Percentiles rank a stretch among this genome's conserved stretches.
Conservation (phyloP, 2,888 invertebrate species). For the Chloroclystis v-ata region DNA sequence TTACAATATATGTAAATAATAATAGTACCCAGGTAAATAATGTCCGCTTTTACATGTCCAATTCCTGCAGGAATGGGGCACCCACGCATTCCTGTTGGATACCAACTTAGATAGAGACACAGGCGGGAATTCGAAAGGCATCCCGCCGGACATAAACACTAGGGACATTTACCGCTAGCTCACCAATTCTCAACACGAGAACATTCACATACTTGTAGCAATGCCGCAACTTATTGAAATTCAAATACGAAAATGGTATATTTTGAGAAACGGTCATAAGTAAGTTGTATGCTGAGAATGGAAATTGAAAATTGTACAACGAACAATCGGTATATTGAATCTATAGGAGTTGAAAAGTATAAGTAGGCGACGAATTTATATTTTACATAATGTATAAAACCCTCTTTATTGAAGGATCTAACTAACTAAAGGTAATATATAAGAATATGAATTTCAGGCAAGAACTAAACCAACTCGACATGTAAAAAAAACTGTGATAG, state of each 20-base stretch:
- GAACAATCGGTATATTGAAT: too few species aligned
- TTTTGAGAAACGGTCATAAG: not conserved
- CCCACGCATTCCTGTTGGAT: slow-evolving; percentile 38
- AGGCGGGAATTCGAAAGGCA: slow-evolving; percentile 37
- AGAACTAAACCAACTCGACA: too few species aligned
- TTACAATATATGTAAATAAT: slow-evolving; percentile 17
- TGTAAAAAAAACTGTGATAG: too few species aligned
- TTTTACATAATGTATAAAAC: too few species aligned
- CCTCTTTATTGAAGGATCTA: too few species aligned
- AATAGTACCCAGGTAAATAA: too few species aligned
- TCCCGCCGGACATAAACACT: slow-evolving; percentile 25
- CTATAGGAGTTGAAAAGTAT: too few species aligned
- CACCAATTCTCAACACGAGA: slow-evolving; percentile 3
- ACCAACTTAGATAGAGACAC: slow-evolving; percentile 26
- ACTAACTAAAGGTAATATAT: too few species aligned
- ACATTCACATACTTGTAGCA: slow-evolving; percentile 7
- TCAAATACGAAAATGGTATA: not conserved
- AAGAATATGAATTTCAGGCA: too few species aligned
- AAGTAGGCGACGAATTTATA: too few species aligned
- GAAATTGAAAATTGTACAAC: too few species aligned
- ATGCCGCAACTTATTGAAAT: not conserved
- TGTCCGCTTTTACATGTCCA: slow-evolving; percentile 30
- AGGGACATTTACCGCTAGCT: slow-evolving; percentile 33
- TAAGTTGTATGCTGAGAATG: too few species aligned
- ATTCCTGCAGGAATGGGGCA: slow-evolving; percentile 29